phyloP scores from a whole-genome alignment of 2,113 vertebrate genomes.

The Enhydra lutris region DNA sequence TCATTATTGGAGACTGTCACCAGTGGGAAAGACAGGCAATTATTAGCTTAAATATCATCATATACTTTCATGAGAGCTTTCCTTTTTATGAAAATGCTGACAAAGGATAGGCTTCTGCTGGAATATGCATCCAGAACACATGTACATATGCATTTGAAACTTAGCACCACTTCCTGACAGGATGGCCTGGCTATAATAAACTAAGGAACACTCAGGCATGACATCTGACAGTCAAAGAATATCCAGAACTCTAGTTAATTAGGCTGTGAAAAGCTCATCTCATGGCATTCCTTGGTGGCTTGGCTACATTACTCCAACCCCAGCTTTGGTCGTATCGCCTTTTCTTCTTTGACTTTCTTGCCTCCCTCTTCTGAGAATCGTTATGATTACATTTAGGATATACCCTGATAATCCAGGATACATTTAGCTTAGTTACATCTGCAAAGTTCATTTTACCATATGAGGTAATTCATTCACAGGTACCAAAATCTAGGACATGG shows the following conservation, averaged over 20 bases:
- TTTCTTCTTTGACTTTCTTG: neutral
- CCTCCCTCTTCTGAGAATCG: neutral
- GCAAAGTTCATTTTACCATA: neutral
- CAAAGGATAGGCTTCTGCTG: neutral
- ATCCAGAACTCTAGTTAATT: constrained; percentile 1
- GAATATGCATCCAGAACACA: neutral
- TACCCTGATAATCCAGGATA: neutral
- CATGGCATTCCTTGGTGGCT: neutral
- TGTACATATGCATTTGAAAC: neutral
- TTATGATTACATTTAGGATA: neutral
- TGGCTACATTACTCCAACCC: neutral
- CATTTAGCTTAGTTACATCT: neutral
- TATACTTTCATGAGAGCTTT: neutral
- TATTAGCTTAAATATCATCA: neutral
- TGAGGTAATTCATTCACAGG: neutral
- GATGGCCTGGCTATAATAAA: neutral
- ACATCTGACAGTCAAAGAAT: neutral
- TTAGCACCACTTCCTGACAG: neutral
- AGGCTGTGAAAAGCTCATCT: neutral
- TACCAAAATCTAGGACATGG: neutral
- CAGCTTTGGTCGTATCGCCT: neutral
- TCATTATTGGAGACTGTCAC: neutral
- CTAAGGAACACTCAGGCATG: neutral
- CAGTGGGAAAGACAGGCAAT: neutral
- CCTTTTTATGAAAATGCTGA: neutral